Evolutionary conservation across 2,888 invertebrate species (phyloP).

Genomic region (Eucera pruinosa): DNA sequence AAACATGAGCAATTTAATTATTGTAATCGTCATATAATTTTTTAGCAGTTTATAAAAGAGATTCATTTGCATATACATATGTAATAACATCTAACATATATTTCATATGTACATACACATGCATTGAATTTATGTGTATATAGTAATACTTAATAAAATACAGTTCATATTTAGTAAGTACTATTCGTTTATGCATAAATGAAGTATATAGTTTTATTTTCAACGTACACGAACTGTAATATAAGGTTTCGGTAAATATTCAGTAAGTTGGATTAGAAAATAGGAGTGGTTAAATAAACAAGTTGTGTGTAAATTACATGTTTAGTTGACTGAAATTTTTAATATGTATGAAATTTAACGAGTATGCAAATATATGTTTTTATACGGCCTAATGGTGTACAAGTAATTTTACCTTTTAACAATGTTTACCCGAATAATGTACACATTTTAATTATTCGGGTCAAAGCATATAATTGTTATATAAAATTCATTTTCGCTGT

Average conservation of each 20-base stretch:
- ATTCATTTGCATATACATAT: conserved; percentile 6
- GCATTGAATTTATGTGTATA: conserved; percentile 3
- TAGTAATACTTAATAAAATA: conserved; percentile 31
- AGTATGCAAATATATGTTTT: conserved; percentile 41
- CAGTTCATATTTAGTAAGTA: conserved; percentile 34
- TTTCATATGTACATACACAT: conserved; percentile 19
- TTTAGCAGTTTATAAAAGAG: conserved; percentile 4
- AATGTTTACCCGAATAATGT: conserved; percentile 3
- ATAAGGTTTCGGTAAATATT: conserved; percentile 28
- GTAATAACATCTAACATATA: conserved; percentile 4
- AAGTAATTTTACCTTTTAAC: conserved; percentile 25
- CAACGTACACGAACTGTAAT: conserved; percentile 39
- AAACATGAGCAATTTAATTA: not conserved
- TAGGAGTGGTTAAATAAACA: conserved; percentile 31
- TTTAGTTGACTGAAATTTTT: conserved; percentile 18
- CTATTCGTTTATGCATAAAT: conserved; percentile 36
- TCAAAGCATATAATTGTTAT: not conserved
- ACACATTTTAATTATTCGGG: not conserved
- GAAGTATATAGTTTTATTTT: conserved; percentile 36
- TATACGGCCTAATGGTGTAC: conserved; percentile 22
- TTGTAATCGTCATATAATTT: conserved; percentile 9
- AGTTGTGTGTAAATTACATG: conserved; percentile 19
- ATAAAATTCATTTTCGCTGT: not conserved
- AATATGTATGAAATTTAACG: no score
- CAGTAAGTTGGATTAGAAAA: conserved; percentile 14